phyloP scores from a whole-genome alignment of 2,888 invertebrate species.

The Falcaria lacertinaria region DNA sequence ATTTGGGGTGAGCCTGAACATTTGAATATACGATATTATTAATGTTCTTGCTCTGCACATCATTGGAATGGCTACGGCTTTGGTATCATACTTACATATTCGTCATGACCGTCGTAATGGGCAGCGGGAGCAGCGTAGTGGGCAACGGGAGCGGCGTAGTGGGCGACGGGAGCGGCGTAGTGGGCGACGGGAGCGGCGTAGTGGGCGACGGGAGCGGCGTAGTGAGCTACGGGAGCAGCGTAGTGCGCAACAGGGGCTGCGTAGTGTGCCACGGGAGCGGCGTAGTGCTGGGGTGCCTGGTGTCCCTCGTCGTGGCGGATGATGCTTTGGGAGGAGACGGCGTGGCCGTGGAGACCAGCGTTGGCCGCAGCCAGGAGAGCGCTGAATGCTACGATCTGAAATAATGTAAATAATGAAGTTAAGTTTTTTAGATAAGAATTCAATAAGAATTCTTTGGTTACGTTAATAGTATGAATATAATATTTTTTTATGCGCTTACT shows the following conservation, averaged over 20 bases:
- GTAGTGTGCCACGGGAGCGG: conserved; percentile 20
- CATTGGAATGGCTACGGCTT: not conserved
- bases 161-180: conserved; percentile 17
- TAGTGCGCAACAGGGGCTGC: conserved; percentile 19
- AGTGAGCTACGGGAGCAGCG: conserved; percentile 16
- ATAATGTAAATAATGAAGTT: conserved; percentile 10
- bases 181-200: conserved; percentile 15
- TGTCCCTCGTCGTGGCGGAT: conserved; percentile 51
- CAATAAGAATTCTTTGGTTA: not conserved
- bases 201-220: conserved; percentile 17
- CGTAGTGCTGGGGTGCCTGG: conserved; percentile 39
- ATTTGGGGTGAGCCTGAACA: conserved; percentile 40
- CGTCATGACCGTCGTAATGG: conserved; percentile 18
- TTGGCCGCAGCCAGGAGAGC: conserved; percentile 61
- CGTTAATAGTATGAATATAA: not conserved
- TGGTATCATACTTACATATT: conserved; percentile 22
- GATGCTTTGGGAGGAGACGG: conserved; percentile 57
- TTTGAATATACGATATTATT: not conserved
- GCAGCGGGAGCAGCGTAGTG: conserved; percentile 18
- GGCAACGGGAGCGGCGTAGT: conserved; percentile 13
- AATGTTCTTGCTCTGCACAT: not conserved
- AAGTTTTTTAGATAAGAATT: too few species aligned
- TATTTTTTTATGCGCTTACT: conserved; percentile 26
- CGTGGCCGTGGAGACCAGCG: conserved; percentile 55
- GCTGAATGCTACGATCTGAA: conserved; percentile 60